Conservation (phyloP, 2,888 invertebrate species). For the Macropis europaea region DNA sequence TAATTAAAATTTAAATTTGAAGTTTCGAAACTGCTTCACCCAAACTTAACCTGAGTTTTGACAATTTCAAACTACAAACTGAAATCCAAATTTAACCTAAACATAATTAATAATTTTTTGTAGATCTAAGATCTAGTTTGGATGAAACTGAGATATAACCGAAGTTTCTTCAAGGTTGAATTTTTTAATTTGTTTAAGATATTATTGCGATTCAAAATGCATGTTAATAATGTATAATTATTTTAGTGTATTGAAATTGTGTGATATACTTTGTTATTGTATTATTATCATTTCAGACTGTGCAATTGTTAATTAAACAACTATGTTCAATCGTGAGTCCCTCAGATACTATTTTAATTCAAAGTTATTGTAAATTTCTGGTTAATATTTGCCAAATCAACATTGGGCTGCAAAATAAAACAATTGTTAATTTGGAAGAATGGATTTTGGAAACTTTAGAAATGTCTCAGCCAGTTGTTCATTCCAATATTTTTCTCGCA, state of each 20-base stretch:
- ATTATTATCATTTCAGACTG: slow-evolving; percentile 63
- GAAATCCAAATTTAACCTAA: too few relatives aligned
- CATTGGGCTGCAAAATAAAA: slow-evolving; percentile 60
- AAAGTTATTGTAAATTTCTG: slow-evolving; percentile 68
- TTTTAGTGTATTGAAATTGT: not conserved
- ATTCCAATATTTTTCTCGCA: slow-evolving; percentile 58
- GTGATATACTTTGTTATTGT: not conserved
- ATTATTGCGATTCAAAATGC: too few relatives aligned
- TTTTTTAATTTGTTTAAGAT: too few relatives aligned
- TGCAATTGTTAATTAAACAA: slow-evolving; percentile 67
- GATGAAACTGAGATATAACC: too few relatives aligned
- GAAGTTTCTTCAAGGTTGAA: too few relatives aligned
- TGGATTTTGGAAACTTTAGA: slow-evolving; percentile 70
- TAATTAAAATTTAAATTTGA: too few relatives aligned
- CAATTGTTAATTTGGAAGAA: slow-evolving; percentile 61
- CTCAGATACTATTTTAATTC: slow-evolving; percentile 65
- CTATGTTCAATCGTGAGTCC: slow-evolving; percentile 66
- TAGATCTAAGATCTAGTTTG: too few relatives aligned
- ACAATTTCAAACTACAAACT: too few relatives aligned
- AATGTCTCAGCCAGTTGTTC: slow-evolving; percentile 53
- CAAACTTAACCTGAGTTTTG: too few relatives aligned
- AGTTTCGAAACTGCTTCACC: too few relatives aligned
- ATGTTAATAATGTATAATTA: not conserved
- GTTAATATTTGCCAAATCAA: slow-evolving; percentile 65
- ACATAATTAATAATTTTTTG: too few relatives aligned